Evolutionary conservation across 2,113 vertebrate species (phyloP), one percentile per base, ranked within the genome.

Genomic region (Xiphias gladius): DNA sequence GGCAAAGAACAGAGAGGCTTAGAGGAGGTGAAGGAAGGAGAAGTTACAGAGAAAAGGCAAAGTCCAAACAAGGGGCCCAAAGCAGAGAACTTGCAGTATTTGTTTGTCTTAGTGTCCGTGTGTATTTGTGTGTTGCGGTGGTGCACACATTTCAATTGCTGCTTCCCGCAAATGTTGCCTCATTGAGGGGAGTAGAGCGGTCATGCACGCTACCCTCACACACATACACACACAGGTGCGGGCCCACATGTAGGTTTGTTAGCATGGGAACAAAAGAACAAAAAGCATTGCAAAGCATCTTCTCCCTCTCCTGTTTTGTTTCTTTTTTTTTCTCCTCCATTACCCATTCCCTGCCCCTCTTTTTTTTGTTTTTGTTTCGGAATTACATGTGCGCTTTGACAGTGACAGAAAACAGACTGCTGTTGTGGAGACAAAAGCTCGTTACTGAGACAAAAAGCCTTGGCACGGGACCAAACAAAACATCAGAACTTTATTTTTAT

Each of bases 161-260:
- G 87, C 84, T 93, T 94, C 93, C 93, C 93, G 91, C 91, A 92
- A 89, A 80, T 87, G 93, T 92, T 93, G 89, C 93, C 89, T 91
- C 93, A 94, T 86, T 73, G 85, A 81, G 2, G 84, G 87, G 75
- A 73, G 73, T 67, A 73, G 84, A 81, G 85, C 24, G 66, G 76
- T 65, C 74, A 83, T 79, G 83, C 87, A 76, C 59, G 67, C 75
- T 74, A 71, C 73, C 79, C 65, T 48, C 77, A 83, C 58, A 78
- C 48, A 55, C 58, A 74, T 68, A 67, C 73, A 73, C 75, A 55
- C 69, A 73, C 86, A 91, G 84, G 83, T 85, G 82, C 32, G 82
- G 68, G 71, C 69, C 83, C 65, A 80, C 74, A 80, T 76, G 80
- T 48, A 70, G 80, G 68, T 62, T 79, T 83, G 63, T 90, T 66